Percentiles rank a stretch among this genome's conserved stretches.
Evolutionary conservation across 2,888 invertebrate genomes (phyloP).

Genomic region (Ophioninae sp.): DNA sequence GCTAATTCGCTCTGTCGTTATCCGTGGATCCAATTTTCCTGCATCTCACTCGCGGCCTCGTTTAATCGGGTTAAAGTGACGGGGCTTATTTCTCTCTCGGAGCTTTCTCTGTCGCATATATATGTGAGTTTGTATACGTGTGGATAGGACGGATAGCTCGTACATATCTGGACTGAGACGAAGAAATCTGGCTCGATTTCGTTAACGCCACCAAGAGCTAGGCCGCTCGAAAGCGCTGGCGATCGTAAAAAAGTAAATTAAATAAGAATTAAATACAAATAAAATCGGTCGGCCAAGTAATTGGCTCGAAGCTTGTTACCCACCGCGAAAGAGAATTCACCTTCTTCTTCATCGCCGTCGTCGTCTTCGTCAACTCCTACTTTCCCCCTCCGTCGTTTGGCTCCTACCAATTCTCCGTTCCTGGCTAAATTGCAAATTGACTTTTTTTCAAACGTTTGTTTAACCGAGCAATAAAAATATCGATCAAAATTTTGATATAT

Average conservation of each 20-base stretch:
- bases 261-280: constrained; percentile 81
- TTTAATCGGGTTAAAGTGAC: constrained; percentile 65
- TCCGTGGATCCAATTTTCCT: constrained; percentile 64
- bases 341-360: constrained; percentile 51
- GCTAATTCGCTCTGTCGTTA: constrained; percentile 65
- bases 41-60: constrained; percentile 51
- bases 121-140: constrained; percentile 1
- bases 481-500: too few relatives aligned
- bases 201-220: constrained; percentile 69
- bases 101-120: constrained; percentile 23
- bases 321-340: constrained; percentile 64
- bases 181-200: constrained; percentile 75
- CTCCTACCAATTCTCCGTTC: background rate
- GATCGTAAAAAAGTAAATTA: constrained; percentile 80
- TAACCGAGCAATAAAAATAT: background rate
- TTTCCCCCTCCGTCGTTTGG: constrained; percentile 15
- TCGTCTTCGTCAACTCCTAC: constrained; percentile 52
- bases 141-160: constrained; percentile 14
- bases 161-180: constrained; percentile 67
- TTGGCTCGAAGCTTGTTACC: constrained; percentile 73
- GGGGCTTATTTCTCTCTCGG: constrained; percentile 43
- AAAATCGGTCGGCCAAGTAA: constrained; percentile 80
- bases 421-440: constrained; percentile 63
- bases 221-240: constrained; percentile 50
- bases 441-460: constrained; percentile 49